Evolutionary conservation across 2,888 invertebrate species (phyloP), one percentile per base, ranked within the genome.

Genomic region (Malacosoma neustria): DNA sequence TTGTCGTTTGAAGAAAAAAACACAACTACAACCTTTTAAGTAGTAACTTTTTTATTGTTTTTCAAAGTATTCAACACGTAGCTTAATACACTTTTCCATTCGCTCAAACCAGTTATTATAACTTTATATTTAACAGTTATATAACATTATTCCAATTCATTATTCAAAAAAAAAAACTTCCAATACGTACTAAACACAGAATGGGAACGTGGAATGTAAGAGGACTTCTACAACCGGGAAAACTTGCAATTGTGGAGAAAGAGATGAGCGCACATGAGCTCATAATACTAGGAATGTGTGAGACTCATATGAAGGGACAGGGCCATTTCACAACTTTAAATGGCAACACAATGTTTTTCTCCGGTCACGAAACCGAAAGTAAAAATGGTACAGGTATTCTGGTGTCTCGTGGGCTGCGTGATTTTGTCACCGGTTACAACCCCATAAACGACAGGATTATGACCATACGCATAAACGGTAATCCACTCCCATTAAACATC

Each of bases 331-430:
- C 0, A 12, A 43, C 41, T 1, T 12, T 14, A 2, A 15, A 11
- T 1, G 42, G 42, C 1, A 38, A 39, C 14, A 41, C 33, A 3
- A 29, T 46, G 2, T 42, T 39, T 15, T 46, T 38, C 29, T 42
- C 45, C 4, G 46, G 45, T 5, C 29, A 29, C n/a, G 35, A 40
- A 9, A 7, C 13, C 4, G 11, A 34, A 3, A 45, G 41, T 29
- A 36, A 7, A 1, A 41, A 46, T 32, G 45, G 45, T 2, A n/a
- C n/a, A n/a, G n/a, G n/a, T n/a, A n/a, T n/a, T n/a, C n/a, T n/a
- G n/a, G n/a, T n/a, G n/a, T n/a, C n/a, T n/a, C n/a, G n/a, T n/a
- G n/a, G n/a, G n/a, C n/a, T n/a, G n/a, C n/a, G n/a, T n/a, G n/a
- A 22, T 7, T 3, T 22, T 22, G 22, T 22, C 5, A 3, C 22